Base-by-base conservation (phyloP, 2,113 vertebrate species). In the Clarias batrachus region DNA sequence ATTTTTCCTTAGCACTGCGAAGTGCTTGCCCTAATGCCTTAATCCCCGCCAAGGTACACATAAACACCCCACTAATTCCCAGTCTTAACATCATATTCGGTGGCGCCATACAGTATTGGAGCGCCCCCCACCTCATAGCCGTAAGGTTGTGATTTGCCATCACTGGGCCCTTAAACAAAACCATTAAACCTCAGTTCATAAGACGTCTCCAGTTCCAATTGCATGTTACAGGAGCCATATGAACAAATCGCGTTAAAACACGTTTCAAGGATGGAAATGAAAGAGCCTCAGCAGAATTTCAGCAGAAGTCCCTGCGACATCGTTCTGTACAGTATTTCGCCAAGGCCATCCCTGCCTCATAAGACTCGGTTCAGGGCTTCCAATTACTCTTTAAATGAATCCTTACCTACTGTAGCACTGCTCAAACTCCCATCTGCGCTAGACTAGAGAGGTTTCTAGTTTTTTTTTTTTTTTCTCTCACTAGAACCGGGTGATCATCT, bases 361-460 rank as follows among this genome's bases (percentile, higher is more conserved):
- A 19, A 0, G 1, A 9, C 25, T 30, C 0, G 5, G 33, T 73
- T 81, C 25, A 81, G 13, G 59, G 25, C 19, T n/a, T 62, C 30
- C 79, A 30, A 62, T 73, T 76, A 37, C 5, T 74, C 19, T 87
- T 63, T n/a, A 81, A 82, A 87, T 76, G 23, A 82, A 62, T 76
- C 65, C 16, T 59, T 27, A 63, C 17, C 17, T 27, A 37, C 33
- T 37, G 33, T 37, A 82, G n/a, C 21, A 30, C 57, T 60, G 41
- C 33, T 81, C 54, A 54, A 82, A 63, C 23, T 33, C 60, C 25
- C 57, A 19, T 66, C 57, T 70, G 13, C 37, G 14, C 48, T 33
- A 21, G 21, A 33, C 56, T 73, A 48, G 33, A 17, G 10, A 60
- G 52, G 57, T 37, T 81, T 48, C 25, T 52, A 37, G 33, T 37